A percentile compares a stretch with the other conserved stretches of the same genome.
These are phyloP conservation scores for Epizoanthus rinbou DNA, from an alignment of 92 coral and sea anemone genomes.

Conservation along the genomic window DNA sequence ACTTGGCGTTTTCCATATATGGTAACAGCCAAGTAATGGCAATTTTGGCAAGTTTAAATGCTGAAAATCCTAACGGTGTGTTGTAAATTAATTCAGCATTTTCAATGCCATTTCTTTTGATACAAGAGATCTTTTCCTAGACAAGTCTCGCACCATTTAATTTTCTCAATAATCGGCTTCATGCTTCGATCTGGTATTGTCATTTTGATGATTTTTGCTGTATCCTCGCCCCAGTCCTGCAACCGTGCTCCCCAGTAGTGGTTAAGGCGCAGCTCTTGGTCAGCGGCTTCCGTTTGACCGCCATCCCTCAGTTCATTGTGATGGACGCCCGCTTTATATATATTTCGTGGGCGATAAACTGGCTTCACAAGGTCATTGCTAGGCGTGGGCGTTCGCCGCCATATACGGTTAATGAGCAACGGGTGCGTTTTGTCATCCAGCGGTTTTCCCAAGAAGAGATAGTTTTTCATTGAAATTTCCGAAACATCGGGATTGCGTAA, in stretches of 20 bases:
- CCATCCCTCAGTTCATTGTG: conserved; percentile 49
- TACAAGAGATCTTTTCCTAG: not conserved
- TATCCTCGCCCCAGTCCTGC: conserved; percentile 84
- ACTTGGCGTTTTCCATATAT: too few relatives aligned
- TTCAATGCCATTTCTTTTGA: conserved; percentile 2
- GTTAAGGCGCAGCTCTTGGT: conserved; percentile 49
- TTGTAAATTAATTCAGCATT: not conserved
- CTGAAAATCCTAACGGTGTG: too few relatives aligned
- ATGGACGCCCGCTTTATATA: conserved; percentile 40
- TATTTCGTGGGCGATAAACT: conserved; percentile 34
- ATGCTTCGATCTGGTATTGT: conserved; percentile 59
- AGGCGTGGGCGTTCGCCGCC: conserved; percentile 41
- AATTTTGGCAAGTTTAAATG: too few relatives aligned
- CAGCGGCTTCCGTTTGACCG: conserved; percentile 23
- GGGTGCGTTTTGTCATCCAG: conserved; percentile 33
- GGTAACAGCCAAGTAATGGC: too few relatives aligned
- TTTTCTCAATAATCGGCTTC: conserved; percentile 46
- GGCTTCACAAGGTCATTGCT: conserved; percentile 49
- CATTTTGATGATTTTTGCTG: conserved; percentile 55
- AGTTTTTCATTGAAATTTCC: conserved; percentile 46
- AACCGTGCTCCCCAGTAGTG: conserved; percentile 87
- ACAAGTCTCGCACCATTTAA: conserved; percentile 45
- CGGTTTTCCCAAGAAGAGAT: conserved; percentile 56
- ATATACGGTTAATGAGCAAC: conserved; percentile 45
- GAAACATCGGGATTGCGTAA: conserved; percentile 21